These are phyloP conservation scores for Mesorhabditis belari DNA, from an alignment of 2,888 invertebrate species.

Conservation along the genomic window DNA sequence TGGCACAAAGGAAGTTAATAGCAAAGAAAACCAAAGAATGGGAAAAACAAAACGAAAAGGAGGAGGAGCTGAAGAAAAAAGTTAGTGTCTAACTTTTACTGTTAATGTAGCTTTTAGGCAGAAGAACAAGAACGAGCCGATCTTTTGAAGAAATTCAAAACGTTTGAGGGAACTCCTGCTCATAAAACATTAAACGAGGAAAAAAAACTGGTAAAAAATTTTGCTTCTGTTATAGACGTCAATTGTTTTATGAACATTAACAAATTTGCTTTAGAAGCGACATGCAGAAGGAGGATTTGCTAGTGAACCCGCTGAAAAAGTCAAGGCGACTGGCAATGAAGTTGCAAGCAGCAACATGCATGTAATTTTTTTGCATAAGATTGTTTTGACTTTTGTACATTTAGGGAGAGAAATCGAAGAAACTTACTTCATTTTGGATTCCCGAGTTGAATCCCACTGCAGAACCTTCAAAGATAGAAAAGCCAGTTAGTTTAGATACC, in stretches of 20 bases:
- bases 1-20: conserved; percentile 86
- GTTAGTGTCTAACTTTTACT: conserved; percentile 1
- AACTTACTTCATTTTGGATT: conserved; percentile 57
- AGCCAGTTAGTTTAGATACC: conserved; percentile 63
- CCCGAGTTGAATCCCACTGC: conserved; percentile 86
- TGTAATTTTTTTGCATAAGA: neutral
- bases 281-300: neutral
- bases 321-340: conserved; percentile 8
- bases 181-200: neutral
- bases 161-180: neutral
- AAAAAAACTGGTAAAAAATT: neutral
- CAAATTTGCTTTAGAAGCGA: neutral
- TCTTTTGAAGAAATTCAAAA: neutral
- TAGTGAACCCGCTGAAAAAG: conserved; percentile 4
- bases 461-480: conserved; percentile 66
- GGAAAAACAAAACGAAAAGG: conserved; percentile 59
- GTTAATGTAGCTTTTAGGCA: neutral
- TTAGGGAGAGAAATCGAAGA: conserved; percentile 59
- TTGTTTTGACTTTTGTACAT: neutral
- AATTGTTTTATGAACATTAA: neutral
- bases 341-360: neutral
- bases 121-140: neutral
- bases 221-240: no score
- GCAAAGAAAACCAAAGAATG: conserved; percentile 81
- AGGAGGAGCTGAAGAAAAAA: conserved; percentile 21